Percentiles rank a stretch among this genome's conserved stretches.
phyloP scores from a whole-genome alignment of 2,888 invertebrate species.

The Eupithecia insigniata region DNA sequence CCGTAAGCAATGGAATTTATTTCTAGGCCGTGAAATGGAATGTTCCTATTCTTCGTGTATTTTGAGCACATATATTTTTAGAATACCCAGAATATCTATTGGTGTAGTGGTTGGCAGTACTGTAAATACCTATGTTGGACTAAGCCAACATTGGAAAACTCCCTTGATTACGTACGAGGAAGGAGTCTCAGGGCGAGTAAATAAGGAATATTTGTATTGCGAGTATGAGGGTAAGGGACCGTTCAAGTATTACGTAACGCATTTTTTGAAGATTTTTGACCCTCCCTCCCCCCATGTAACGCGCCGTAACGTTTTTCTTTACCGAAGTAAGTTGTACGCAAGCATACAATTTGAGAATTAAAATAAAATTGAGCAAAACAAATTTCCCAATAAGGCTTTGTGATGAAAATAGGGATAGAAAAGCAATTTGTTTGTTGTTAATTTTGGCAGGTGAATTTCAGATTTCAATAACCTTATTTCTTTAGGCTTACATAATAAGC shows the following conservation, averaged over 20 bases:
- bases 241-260: no score
- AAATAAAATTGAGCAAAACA: not conserved
- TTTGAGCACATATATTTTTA: slow-evolving; percentile 2
- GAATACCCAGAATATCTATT: not conserved
- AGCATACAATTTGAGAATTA: not conserved
- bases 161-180: slow-evolving; percentile 1
- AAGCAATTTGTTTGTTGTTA: no score
- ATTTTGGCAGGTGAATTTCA: no score
- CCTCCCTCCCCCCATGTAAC: no score
- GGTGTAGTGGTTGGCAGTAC: not conserved
- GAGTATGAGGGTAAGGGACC: not conserved
- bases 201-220: slow-evolving; percentile 3
- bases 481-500: no score
- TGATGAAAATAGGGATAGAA: no score
- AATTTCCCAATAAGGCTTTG: not conserved
- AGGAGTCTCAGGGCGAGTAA: not conserved
- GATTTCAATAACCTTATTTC: no score
- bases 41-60: not conserved
- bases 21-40: not conserved
- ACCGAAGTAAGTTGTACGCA: not conserved
- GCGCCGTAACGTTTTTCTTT: no score
- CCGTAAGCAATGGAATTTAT: slow-evolving; percentile 3
- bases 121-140: not conserved
- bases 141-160: slow-evolving; percentile 1
- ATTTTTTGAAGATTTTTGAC: no score